phyloP scores from a whole-genome alignment of 2,888 invertebrate genomes.

The Xanthorhoe designata region DNA sequence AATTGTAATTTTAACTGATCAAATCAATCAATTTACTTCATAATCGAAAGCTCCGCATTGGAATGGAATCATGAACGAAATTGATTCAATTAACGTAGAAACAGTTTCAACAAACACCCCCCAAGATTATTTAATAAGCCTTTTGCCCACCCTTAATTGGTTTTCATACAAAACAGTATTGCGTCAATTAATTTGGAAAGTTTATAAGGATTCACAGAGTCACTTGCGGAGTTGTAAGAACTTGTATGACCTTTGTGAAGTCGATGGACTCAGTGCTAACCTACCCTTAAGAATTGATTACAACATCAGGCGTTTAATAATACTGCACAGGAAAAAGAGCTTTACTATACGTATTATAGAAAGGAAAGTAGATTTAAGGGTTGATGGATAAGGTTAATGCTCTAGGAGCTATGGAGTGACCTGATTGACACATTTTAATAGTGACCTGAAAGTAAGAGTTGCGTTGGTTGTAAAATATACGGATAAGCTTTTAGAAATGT shows the following conservation, averaged over 20 bases:
- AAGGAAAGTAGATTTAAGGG: conserved; percentile 7
- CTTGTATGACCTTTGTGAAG: conserved; percentile 40
- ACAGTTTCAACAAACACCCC: conserved; percentile 24
- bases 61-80: conserved; percentile 32
- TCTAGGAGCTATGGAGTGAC: conserved; percentile 27
- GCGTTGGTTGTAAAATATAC: background rate
- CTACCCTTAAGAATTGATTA: conserved; percentile 28
- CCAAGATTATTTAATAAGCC: conserved; percentile 38
- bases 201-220: conserved; percentile 38
- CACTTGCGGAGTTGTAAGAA: conserved; percentile 29
- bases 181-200: conserved; percentile 27
- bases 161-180: conserved; percentile 31
- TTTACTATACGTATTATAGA: background rate
- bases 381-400: conserved; percentile 9
- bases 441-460: conserved; percentile 5
- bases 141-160: conserved; percentile 29
- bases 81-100: conserved; percentile 35
- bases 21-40: conserved; percentile 30
- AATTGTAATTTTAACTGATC: conserved; percentile 19
- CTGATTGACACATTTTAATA: conserved; percentile 27
- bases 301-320: conserved; percentile 11
- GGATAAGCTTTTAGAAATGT: too few species aligned
- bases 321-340: conserved; percentile 7
- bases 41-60: conserved; percentile 30
- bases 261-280: conserved; percentile 35